A percentile compares a stretch with the other conserved stretches of the same genome.
These are phyloP conservation scores for Andrena trimmerana DNA, from an alignment of 2,888 invertebrate genomes.

Conservation along the genomic window DNA sequence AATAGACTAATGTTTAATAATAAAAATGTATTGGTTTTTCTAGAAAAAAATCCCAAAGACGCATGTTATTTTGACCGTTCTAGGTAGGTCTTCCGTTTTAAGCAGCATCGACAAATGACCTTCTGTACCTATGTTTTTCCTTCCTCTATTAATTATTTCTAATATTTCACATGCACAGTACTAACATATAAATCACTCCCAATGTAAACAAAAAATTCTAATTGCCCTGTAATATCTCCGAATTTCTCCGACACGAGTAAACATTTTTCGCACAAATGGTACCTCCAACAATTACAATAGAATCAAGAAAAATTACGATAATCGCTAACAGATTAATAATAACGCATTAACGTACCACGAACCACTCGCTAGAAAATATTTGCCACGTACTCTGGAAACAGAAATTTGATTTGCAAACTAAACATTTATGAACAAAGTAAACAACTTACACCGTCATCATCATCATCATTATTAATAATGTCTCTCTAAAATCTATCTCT, in stretches of 20 bases:
- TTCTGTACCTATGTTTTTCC: too few species aligned
- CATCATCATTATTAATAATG: neutral
- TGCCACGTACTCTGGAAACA: neutral
- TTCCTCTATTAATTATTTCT: neutral
- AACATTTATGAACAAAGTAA: neutral
- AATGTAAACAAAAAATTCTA: neutral
- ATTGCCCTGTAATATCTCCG: neutral
- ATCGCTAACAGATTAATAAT: neutral
- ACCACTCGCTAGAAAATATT: too few species aligned
- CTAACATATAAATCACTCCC: neutral
- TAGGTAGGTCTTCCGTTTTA: too few species aligned
- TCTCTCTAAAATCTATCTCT: neutral
- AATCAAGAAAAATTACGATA: neutral
- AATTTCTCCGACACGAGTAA: neutral
- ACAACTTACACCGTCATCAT: too few species aligned
- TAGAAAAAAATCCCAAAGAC: too few species aligned
- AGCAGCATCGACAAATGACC: too few species aligned
- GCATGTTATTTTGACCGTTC: too few species aligned
- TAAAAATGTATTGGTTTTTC: too few species aligned
- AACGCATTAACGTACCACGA: neutral
- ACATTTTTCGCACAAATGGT: neutral
- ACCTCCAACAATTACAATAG: neutral
- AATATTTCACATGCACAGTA: neutral
- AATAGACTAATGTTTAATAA: too few species aligned
- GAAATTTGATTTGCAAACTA: neutral